Evolutionary conservation across 2,113 vertebrate species (phyloP).

Genomic region (Muntiacus reevesi): DNA sequence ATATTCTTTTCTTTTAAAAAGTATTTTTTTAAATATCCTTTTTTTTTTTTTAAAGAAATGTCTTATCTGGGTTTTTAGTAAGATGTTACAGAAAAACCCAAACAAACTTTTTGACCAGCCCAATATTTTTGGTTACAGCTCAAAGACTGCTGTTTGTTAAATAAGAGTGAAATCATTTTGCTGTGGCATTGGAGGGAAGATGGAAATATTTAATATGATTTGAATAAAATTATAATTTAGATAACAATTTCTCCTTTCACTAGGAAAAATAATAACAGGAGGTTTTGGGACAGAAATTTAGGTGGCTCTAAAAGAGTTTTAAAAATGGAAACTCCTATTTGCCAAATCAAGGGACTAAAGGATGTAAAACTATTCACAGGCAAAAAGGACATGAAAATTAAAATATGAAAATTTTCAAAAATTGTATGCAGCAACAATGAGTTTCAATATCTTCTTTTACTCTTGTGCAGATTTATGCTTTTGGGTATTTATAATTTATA

Average conservation of each 20-base stretch:
- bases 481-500: neutral
- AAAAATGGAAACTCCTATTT: neutral
- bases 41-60: neutral
- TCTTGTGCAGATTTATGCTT: neutral
- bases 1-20: neutral
- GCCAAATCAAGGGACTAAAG: neutral
- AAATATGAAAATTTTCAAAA: neutral
- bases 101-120: neutral
- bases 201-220: neutral
- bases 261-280: neutral
- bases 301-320: neutral
- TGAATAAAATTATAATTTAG: neutral
- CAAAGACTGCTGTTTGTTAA: neutral
- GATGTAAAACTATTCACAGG: neutral
- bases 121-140: neutral
- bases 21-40: neutral
- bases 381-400: neutral
- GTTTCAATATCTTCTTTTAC: neutral
- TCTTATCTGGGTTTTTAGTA: neutral
- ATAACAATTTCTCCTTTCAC: neutral
- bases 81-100: neutral
- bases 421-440: neutral
- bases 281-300: neutral
- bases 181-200: neutral
- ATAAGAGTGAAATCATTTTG: neutral